Evolutionary conservation across 2,113 vertebrate species (phyloP).

Genomic region (Python bivittatus): DNA sequence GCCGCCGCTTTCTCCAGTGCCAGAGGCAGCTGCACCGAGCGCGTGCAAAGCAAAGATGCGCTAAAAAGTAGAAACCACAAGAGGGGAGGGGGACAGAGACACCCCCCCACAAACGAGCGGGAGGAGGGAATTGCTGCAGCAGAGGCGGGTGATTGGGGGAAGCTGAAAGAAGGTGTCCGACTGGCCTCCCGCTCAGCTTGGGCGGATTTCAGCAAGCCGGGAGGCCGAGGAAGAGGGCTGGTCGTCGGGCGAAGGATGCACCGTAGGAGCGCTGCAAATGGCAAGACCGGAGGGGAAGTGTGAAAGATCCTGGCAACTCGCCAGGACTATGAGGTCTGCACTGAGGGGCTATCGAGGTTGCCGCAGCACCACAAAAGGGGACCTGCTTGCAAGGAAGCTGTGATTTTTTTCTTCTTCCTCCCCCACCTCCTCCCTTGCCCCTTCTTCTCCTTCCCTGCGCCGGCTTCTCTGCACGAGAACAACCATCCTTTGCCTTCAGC

Average conservation of each 20-base stretch:
- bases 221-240: not conserved
- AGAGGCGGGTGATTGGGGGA: not conserved
- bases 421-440: not conserved
- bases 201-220: conserved; percentile 1
- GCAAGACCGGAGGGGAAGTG: not conserved
- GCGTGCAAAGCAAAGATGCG: not conserved
- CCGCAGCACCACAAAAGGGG: not conserved
- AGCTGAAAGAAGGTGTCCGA: not conserved
- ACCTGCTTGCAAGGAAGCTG: not conserved
- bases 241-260: not conserved
- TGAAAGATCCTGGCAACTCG: not conserved
- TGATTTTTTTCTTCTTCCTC: conserved; percentile 20
- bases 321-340: conserved; percentile 6
- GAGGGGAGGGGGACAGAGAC: not conserved
- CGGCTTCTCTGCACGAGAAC: not conserved
- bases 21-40: not conserved
- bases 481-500: not conserved
- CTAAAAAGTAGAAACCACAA: not conserved
- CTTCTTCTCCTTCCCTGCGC: not conserved
- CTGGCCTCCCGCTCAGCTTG: not conserved
- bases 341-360: conserved; percentile 17
- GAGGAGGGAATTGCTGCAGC: not conserved
- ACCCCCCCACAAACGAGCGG: not conserved
- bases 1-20: not conserved
- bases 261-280: not conserved